Evolutionary conservation across 2,113 vertebrate species (phyloP), one percentile per base, ranked within the genome.

Genomic region (Pangasianodon gigas): DNA sequence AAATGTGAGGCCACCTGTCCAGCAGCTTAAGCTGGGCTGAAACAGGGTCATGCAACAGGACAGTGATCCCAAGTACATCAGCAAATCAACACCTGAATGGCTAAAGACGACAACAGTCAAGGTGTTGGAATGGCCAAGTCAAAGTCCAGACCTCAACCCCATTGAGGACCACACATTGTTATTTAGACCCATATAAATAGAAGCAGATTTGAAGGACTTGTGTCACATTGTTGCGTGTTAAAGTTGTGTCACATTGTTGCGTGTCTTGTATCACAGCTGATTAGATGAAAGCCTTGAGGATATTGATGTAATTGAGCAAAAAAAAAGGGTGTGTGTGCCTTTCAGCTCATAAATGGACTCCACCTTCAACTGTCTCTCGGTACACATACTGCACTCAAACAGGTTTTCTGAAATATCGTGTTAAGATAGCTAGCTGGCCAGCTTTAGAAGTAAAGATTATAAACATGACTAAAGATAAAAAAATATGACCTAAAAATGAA

Each of bases 231-330:
- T 37, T 37, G 37, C 37, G 37, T 37, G 37, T 37, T 1, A 37
- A 37, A 37, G 37, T 41, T 44, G 71, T 69, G 71, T 44, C 71
- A 24, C 37, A 75, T 21, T 75, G 18, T 71, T 14, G 67, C 91
- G 2, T 26, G 21, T 62, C 60, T 62, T 62, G 6, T 69, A n/a
- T 32, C 62, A 92, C 71, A 92, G 93, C 92, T 94, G 93, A 95
- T 94, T 95, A 95, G 94, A 91, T 92, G 88, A 90, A 89, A 93
- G 91, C 93, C 93, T 92, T 74, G 86, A 89, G 93, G 90, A 93
- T 91, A 93, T 94, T 92, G 94, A 95, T 93, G 93, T 92, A 93
- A 93, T 94, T 93, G 93, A 94, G 93, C 92, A 90, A 77, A 26
- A 13, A 5, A 77, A 77, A 48, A 48, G 44, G 11, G 46, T 51